A percentile compares a stretch with the other conserved stretches of the same genome.
phyloP scores from a whole-genome alignment of 2,113 vertebrate genomes.

The Calypte anna region DNA sequence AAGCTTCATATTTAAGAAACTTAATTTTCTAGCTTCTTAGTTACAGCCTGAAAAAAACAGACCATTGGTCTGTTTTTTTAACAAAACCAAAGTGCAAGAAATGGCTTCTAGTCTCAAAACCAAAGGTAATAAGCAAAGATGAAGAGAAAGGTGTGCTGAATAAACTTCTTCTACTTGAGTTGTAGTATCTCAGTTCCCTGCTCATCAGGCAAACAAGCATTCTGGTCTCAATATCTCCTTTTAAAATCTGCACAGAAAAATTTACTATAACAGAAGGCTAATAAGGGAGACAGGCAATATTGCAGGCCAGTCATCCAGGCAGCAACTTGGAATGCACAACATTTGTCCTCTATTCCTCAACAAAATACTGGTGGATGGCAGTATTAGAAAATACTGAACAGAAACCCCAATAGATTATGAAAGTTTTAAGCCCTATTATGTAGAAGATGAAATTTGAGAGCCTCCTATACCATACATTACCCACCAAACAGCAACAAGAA shows the following conservation, averaged over 20 bases:
- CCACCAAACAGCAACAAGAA: not conserved
- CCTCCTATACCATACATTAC: not conserved
- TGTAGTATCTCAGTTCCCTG: not conserved
- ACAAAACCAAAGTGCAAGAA: not conserved
- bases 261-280: not conserved
- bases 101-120: not conserved
- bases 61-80: not conserved
- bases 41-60: not conserved
- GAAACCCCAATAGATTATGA: rapidly evolving
- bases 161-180: not conserved
- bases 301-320: not conserved
- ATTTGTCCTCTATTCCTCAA: not conserved
- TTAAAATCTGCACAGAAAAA: not conserved
- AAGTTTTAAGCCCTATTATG: not conserved
- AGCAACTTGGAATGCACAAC: not conserved
- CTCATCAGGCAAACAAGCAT: not conserved
- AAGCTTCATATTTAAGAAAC: not conserved
- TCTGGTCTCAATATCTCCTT: not conserved
- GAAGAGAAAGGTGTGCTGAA: not conserved
- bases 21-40: not conserved
- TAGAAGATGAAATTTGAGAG: not conserved
- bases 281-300: not conserved
- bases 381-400: not conserved
- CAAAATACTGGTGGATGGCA: not conserved
- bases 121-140: not conserved